Base-by-base conservation (phyloP, 1,140 invertebrate genomes). In the Diachasma alloeum region DNA sequence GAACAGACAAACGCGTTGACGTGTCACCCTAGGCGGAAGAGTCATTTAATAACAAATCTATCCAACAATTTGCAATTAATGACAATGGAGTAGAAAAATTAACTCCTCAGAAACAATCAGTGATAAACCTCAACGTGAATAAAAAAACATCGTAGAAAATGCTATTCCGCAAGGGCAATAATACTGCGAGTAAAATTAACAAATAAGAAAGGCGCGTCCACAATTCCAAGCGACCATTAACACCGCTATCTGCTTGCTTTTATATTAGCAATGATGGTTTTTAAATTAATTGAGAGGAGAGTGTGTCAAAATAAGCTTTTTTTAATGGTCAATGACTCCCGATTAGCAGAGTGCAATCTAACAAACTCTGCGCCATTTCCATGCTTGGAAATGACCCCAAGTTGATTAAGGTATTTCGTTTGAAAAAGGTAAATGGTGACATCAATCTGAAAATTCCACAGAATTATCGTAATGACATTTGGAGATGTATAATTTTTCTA, bases 181-280 rank as follows among this genome's bases (percentile, higher is more conserved):
- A 76, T 76, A 76, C 75, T 76, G 75, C 75, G 68, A 76, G 75
- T 76, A 76, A 76, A 76, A 63, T 76, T 63, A 63, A 63, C 24
- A 63, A 76, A 56, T 19, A 56, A 56, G 15, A 70, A 42, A 75
- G 37, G 48, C 53, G 67, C n/a, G 24, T 59, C 31, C 53, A 71
- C 70, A 36, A 37, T 59, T 66, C 56, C 74, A 76, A 71, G 68
- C 67, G 24, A 71, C 36, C 26, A 39, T 76, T 68, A 26, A 67
- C 39, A 53, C 24, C 53, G 73, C 42, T 74, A 44, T 39, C 48
- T 53, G 19, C 17, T 75, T 66, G 19, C 6, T 63, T 37, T 39
- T 73, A 63, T 56, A 19, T 36, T 56, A 56, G 48, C 71, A 31
- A 63, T 24, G 53, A 15, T 63, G 15, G 19, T 26, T 63, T 26